Evolutionary conservation across 2,888 invertebrate genomes (phyloP).

Genomic region (Volucella inflata): DNA sequence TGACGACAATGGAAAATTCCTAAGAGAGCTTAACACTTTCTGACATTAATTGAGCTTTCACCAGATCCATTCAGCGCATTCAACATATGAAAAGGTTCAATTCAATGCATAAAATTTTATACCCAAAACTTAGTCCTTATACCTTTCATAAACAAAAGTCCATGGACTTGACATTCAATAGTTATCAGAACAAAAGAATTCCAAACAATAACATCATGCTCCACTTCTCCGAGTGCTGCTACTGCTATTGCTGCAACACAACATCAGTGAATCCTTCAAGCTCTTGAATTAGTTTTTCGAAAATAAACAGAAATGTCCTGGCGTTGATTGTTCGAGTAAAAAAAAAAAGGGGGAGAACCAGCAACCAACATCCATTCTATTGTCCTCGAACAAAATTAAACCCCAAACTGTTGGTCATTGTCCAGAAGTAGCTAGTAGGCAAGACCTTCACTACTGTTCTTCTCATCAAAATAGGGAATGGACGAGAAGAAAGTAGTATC

Average conservation of each 20-base stretch:
- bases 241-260: no score
- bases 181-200: constrained; percentile 2
- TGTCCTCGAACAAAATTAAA: constrained; percentile 52
- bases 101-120: constrained; percentile 25
- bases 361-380: constrained; percentile 26
- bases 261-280: constrained; percentile 21
- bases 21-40: not conserved
- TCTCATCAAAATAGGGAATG: not conserved
- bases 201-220: constrained; percentile 21
- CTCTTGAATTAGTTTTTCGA: constrained; percentile 39
- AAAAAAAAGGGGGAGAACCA: constrained; percentile 21
- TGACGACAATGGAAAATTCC: no score
- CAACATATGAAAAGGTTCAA: constrained; percentile 13
- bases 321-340: constrained; percentile 16
- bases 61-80: not conserved
- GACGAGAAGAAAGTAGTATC: constrained; percentile 3
- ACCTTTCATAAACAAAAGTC: constrained; percentile 17
- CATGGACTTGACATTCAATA: constrained; percentile 48
- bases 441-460: constrained; percentile 32
- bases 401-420: constrained; percentile 46
- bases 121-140: constrained; percentile 1
- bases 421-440: not conserved
- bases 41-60: constrained; percentile 16
- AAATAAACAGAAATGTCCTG: constrained; percentile 38
- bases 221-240: not conserved